Base-by-base conservation (phyloP, 2,888 invertebrate genomes). In the Pterostichus niger region DNA sequence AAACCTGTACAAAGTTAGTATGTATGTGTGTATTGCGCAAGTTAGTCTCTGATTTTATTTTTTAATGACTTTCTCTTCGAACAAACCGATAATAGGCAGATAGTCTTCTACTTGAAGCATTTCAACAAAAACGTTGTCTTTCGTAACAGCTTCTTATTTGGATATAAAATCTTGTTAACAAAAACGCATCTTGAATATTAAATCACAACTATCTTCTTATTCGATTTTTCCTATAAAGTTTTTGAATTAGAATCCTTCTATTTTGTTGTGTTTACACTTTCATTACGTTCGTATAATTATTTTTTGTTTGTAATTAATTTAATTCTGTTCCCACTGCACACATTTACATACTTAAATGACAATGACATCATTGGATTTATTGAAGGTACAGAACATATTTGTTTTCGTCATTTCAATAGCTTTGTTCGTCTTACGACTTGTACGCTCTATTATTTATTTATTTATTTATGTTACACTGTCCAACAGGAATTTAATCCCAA, bases 161-260 rank as follows among this genome's bases (percentile, higher is more conserved):
- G 71, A 71, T 49, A 71, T 11, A 6, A 49, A 71, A 13, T 46
- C 71, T 71, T 49, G 46, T 71, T 71, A 71, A 71, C 24, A 9
- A 71, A 71, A 71, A 71, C 71, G 71, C 71, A 71, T 71, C 46
- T 24, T 44, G 71, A 71, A 71, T 71, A 71, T 24, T 49, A 71
- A 71, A 35, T 64, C n/a, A 40, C 35, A 35, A 10, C 35, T 64
- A 64, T 64, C 64, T 64, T 33, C 9, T 6, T 40, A 40, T 40
- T 1, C 5, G 59, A 59, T 59, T 59, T 24, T 52, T 59, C 59
- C n/a, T 13, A 64, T 64, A 24, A 24, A 24, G 11, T 59, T 11
- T 31, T 64, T 13, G 7, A 31, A 59, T 59, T 31, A 11, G 59
- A 59, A 11, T 59, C n/a, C n/a, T 64, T 31, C n/a, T n/a, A n/a